Evolutionary conservation across 2,888 invertebrate species (phyloP).

Genomic region (Luperina testacea): DNA sequence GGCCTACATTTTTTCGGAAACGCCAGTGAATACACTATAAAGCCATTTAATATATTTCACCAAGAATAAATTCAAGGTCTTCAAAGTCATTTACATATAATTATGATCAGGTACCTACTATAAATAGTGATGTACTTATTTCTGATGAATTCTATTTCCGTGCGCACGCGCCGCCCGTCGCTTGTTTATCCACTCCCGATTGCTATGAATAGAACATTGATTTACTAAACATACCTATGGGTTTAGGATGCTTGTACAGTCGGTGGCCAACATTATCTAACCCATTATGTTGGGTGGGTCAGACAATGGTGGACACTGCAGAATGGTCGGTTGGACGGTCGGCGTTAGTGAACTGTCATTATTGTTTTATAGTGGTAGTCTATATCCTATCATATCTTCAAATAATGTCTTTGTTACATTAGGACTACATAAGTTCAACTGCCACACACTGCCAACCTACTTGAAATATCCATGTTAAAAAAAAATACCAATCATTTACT

Average conservation of each 20-base stretch:
- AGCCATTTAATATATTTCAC: constrained; percentile 12
- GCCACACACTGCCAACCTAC: too few species aligned
- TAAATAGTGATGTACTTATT: constrained; percentile 12
- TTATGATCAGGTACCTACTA: constrained; percentile 19
- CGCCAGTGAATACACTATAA: not conserved
- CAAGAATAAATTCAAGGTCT: constrained; percentile 22
- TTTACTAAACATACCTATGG: constrained; percentile 33
- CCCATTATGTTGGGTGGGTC: too few species aligned
- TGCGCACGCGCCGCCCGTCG: constrained; percentile 35
- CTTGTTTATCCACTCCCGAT: constrained; percentile 43
- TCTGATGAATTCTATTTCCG: constrained; percentile 39
- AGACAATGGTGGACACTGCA: too few species aligned
- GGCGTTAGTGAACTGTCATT: not conserved
- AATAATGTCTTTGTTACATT: not conserved
- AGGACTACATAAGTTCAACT: too few species aligned
- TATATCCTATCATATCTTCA: not conserved
- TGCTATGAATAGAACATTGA: constrained; percentile 46
- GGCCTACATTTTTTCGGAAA: not conserved
- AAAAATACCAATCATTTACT: too few species aligned
- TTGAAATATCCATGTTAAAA: too few species aligned
- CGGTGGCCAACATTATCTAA: too few species aligned
- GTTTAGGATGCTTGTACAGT: not conserved
- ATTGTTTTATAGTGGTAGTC: not conserved
- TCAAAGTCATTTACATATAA: constrained; percentile 8
- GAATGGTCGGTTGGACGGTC: not conserved